Evolutionary conservation across 2,113 vertebrate genomes (phyloP).

Genomic region (Salvator merianae): DNA sequence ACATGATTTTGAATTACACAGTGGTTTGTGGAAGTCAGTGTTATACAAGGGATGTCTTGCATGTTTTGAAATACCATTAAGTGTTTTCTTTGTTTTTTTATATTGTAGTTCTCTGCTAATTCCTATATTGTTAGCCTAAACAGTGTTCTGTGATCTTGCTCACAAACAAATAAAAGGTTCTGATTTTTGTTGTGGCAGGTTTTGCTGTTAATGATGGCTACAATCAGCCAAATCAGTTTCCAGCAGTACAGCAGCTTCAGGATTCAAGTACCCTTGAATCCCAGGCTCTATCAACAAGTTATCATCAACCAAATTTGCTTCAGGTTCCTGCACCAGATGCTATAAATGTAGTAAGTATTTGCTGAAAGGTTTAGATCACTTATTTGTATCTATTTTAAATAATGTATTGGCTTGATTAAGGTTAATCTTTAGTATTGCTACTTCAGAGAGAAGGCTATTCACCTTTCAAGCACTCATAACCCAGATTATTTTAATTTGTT

Average conservation of each 20-base stretch:
- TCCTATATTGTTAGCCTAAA: too few species aligned
- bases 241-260: slow-evolving; percentile 94
- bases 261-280: slow-evolving; percentile 97
- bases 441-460: not conserved
- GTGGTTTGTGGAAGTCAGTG: too few species aligned
- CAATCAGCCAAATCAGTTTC: slow-evolving; percentile 83
- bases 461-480: too few species aligned
- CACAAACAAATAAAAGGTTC: slow-evolving; percentile 28
- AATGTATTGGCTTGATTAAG: not conserved
- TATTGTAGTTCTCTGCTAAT: too few species aligned
- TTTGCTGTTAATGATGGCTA: slow-evolving; percentile 91
- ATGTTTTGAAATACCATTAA: too few species aligned
- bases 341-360: slow-evolving; percentile 71
- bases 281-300: slow-evolving; percentile 92
- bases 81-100: too few species aligned
- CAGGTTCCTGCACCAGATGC: slow-evolving; percentile 81
- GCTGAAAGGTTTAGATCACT: not conserved
- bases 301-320: slow-evolving; percentile 86
- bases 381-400: not conserved
- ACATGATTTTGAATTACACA: too few species aligned
- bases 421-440: not conserved
- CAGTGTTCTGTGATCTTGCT: too few species aligned
- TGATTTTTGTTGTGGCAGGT: slow-evolving; percentile 73
- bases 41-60: too few species aligned
- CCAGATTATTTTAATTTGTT: too few species aligned